phyloP scores from a whole-genome alignment of 2,113 vertebrate genomes.

The Macrotis lagotis region DNA sequence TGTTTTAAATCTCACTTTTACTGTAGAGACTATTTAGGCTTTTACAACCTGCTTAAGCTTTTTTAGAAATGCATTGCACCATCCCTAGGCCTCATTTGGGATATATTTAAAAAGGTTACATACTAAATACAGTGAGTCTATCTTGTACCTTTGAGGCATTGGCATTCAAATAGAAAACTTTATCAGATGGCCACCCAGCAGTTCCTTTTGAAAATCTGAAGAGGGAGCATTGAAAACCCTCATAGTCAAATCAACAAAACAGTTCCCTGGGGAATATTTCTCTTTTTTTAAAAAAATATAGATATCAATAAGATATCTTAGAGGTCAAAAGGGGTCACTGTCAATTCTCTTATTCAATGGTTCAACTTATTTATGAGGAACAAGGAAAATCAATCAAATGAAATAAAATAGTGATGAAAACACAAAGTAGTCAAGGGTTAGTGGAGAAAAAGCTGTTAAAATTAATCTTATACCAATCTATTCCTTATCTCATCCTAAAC shows the following conservation, averaged over 20 bases:
- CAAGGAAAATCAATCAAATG: background rate
- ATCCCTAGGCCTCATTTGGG: background rate
- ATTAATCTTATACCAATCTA: background rate
- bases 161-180: background rate
- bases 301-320: background rate
- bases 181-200: background rate
- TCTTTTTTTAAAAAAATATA: background rate
- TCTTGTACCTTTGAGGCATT: background rate
- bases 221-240: background rate
- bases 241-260: background rate
- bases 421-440: background rate
- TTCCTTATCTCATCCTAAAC: background rate
- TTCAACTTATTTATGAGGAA: background rate
- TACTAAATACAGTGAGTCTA: background rate
- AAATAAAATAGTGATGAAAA: background rate
- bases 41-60: conserved; percentile 24
- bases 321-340: background rate
- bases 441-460: background rate
- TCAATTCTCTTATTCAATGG: background rate
- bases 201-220: background rate
- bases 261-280: background rate
- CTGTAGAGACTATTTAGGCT: background rate
- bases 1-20: conserved; percentile 26
- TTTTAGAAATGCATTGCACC: conserved; percentile 20
- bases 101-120: background rate